phyloP scores from a whole-genome alignment of 2,888 invertebrate genomes.

The Leucoma salicis region DNA sequence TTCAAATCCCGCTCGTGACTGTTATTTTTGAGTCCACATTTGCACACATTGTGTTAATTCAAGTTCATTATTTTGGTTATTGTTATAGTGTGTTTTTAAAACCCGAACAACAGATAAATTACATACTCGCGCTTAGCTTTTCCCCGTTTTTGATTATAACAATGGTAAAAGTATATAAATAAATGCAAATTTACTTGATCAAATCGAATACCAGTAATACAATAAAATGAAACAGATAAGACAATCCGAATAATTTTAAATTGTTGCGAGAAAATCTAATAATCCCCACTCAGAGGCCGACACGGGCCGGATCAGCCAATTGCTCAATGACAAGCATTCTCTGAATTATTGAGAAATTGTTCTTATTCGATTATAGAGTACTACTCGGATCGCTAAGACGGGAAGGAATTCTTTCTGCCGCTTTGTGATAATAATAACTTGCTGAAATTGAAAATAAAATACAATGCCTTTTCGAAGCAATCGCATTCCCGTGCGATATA shows the following conservation, averaged over 20 bases:
- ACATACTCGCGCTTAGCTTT: not conserved
- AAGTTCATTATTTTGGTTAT: too few species aligned
- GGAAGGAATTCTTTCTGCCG: conserved; percentile 20
- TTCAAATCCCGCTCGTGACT: too few species aligned
- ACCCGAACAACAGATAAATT: too few species aligned
- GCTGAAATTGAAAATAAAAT: conserved; percentile 12
- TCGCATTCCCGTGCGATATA: not conserved
- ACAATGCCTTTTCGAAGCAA: conserved; percentile 2
- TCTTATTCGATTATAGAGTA: conserved; percentile 37
- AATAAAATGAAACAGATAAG: conserved; percentile 37
- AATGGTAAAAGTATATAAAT: conserved; percentile 16
- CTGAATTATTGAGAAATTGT: conserved; percentile 50
- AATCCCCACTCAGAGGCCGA: conserved; percentile 38
- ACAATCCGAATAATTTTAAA: conserved; percentile 41
- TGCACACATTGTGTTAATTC: too few species aligned
- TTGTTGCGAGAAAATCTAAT: conserved; percentile 54
- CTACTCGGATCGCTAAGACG: conserved; percentile 6
- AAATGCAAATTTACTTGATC: conserved; percentile 20
- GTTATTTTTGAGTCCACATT: too few species aligned
- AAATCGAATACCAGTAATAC: conserved; percentile 23
- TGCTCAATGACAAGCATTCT: conserved; percentile 52
- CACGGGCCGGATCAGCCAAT: conserved; percentile 50
- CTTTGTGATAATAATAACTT: conserved; percentile 15
- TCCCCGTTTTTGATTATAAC: not conserved
- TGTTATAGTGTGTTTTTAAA: too few species aligned